Percentiles rank a stretch among this genome's conserved stretches.
Evolutionary conservation across 2,888 invertebrate genomes (phyloP).

Genomic region (Limnephilus lunatus): DNA sequence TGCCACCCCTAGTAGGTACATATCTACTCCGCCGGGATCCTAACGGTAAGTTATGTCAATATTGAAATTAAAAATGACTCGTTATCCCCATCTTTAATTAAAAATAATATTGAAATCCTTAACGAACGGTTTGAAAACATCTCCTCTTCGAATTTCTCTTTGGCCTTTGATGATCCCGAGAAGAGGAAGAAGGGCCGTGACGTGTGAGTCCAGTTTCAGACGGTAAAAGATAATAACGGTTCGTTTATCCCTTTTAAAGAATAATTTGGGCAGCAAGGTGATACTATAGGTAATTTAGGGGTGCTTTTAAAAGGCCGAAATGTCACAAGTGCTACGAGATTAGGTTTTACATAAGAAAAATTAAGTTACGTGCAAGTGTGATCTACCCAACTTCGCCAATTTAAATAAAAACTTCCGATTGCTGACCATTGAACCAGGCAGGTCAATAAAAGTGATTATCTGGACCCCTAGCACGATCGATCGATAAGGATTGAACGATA

Average conservation of each 20-base stretch:
- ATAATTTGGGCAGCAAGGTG: not conserved
- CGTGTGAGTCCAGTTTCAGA: constrained; percentile 30
- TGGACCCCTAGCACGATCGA: no score
- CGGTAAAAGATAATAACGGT: not conserved
- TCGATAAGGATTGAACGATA: no score
- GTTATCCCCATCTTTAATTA: constrained; percentile 42
- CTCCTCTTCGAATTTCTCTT: constrained; percentile 2
- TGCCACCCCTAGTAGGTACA: no score
- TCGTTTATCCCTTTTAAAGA: constrained; percentile 5
- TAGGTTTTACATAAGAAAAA: not conserved
- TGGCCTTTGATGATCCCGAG: not conserved
- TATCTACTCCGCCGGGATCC: not conserved
- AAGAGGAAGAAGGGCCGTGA: not conserved
- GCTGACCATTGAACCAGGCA: no score
- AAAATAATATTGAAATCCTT: constrained; percentile 51
- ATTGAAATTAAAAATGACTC: constrained; percentile 52
- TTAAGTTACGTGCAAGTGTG: not conserved
- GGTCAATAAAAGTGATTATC: no score
- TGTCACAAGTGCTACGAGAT: not conserved
- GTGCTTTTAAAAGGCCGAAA: not conserved
- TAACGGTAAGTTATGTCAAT: constrained; percentile 31
- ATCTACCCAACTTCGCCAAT: no score
- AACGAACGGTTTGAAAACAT: constrained; percentile 43
- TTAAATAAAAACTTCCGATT: no score
- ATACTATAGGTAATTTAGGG: not conserved